Evolutionary conservation across 2,888 invertebrate species (phyloP).

Genomic region (Notocelia uddmanniana): DNA sequence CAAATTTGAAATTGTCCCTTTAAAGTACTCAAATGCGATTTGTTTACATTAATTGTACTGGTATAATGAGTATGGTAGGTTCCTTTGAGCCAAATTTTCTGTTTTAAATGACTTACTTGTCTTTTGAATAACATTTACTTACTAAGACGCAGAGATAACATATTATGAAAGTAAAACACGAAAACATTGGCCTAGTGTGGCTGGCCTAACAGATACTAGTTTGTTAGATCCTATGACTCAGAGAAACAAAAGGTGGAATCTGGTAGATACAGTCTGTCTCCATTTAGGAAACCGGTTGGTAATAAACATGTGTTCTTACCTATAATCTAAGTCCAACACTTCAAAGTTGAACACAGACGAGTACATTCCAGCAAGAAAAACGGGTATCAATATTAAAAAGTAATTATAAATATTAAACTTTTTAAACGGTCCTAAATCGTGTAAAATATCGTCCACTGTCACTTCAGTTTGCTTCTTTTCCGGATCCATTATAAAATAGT

Average conservation of each 20-base stretch:
- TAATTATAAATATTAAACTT: conserved; percentile 75
- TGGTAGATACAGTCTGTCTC: no score
- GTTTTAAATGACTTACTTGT: no score
- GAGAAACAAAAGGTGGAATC: neutral
- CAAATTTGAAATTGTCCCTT: no score
- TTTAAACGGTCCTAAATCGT: conserved; percentile 74
- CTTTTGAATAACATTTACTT: neutral
- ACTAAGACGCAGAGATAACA: neutral
- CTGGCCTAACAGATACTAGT: neutral
- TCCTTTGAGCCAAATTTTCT: no score
- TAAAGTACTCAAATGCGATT: no score
- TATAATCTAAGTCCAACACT: conserved; percentile 78
- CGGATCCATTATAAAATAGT: conserved; percentile 68
- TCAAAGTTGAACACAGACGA: conserved; percentile 81
- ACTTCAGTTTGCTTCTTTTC: conserved; percentile 75
- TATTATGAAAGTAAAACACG: neutral
- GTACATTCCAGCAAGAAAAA: conserved; percentile 77
- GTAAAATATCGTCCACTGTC: conserved; percentile 78
- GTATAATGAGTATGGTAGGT: no score
- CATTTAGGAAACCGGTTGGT: neutral
- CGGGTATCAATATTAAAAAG: conserved; percentile 73
- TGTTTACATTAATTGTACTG: no score
- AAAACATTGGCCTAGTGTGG: neutral
- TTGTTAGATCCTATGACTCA: neutral
- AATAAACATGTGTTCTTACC: conserved; percentile 57